Base-by-base conservation (phyloP, 2,797 vertebrate species). In the Microhierax caerulescens region DNA sequence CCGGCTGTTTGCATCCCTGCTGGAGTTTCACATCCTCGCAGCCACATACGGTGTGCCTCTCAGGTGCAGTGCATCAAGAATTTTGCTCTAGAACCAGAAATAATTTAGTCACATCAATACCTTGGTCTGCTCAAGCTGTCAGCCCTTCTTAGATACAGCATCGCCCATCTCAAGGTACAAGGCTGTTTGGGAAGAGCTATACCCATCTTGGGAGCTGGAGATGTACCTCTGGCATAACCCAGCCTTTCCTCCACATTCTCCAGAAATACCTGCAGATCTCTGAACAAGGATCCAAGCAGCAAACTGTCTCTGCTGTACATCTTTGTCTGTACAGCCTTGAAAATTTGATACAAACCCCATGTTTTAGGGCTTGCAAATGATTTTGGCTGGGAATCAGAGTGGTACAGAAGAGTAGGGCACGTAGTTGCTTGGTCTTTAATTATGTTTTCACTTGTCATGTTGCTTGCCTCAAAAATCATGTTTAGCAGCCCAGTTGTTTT, bases 121-220 rank as follows among this genome's bases (percentile, higher is more conserved):
- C 51, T 11, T 1, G 4, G 12, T 20, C 57, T 70, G 45, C 39
- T 50, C 19, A 39, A 17, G 32, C 68, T 75, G 22, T 54, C 36
- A 60, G 47, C 41, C 51, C 22, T 68, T 73, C 54, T 34, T 32
- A 11, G 24, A 19, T 18, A 5, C 24, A 37, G 22, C 34, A 25
- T 30, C 0, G 1, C 6, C n/a, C 50, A 1, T 25, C 36, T 77
- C 60, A 23, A 56, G 59, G 14, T 34, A 5, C 6, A 34, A 50
- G n/a, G 25, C 16, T 64, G 1, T 72, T 77, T 72, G 41, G 15
- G 56, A 67, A 74, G 54, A 74, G 28, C 57, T 37, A 1, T 7
- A 3, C 9, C 50, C 21, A 12, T 28, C 6, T 34, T 5, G 36
- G 63, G 63, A 64, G 45, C 51, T 64, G 73, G 47, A 69, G 61